Base-by-base conservation (phyloP, 2,113 vertebrate species). In the Pimephales promelas region DNA sequence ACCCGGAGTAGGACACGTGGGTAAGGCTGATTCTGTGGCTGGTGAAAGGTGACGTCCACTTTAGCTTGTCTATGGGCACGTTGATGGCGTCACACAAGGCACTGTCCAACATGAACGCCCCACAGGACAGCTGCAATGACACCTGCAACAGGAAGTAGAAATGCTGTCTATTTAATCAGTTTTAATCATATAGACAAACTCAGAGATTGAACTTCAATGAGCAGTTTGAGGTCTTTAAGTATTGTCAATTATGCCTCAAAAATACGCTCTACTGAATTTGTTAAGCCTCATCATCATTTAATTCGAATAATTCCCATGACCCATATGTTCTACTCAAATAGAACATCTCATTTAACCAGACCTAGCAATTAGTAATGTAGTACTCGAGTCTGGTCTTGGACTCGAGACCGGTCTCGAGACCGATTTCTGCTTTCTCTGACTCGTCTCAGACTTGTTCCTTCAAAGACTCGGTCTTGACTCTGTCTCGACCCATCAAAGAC, bases 31-130 rank as follows among this genome's bases (percentile, higher is more conserved):
- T 86, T 73, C 97, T 96, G 90, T 98, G 98, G 89, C 95, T 95
- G 88, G 89, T 52, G 5, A 99, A 99, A 0, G 97, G 98, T 0
- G 98, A 99, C 0, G 96, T 97, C 97, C 98, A 96, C 91, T 96
- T 97, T 16, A 99, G 94, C 89, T 98, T 98, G 89, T 98, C 96
- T 95, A 98, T 95, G 85, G 97, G 97, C 85, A 99, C 96, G 8
- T 82, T 94, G 57, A 95, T 88, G 43, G 96, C 94, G 0, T 95
- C 82, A 0, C 95, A 98, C 89, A 99, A 95, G 68, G 95, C 94
- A 0, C 87, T 62, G 78, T 95, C 95, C 81, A 99, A 87, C 45
- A 94, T 89, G 47, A 98, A 99, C 9, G 96, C 96, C 28, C 98
- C 97, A 0, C 95, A 94, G 5, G 97, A 97, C 90, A 97, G 90